Evolutionary conservation across 2,113 vertebrate species (phyloP).

Genomic region (Dolichotis patagonum): DNA sequence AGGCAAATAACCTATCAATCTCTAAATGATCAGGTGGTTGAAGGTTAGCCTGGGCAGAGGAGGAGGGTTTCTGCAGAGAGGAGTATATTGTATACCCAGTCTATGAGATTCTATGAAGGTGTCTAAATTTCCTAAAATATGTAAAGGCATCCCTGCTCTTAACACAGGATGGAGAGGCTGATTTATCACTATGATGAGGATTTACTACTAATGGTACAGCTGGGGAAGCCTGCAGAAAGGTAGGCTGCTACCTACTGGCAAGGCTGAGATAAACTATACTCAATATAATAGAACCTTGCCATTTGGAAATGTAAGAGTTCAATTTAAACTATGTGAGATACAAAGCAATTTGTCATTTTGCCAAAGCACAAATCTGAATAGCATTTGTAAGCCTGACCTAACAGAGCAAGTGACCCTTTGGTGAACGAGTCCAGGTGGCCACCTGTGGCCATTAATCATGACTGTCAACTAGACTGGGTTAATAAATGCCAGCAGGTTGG

Average conservation of each 20-base stretch:
- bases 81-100: neutral
- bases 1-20: neutral
- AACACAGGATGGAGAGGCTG: neutral
- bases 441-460: neutral
- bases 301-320: neutral
- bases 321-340: conserved; percentile 36
- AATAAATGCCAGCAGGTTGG: neutral
- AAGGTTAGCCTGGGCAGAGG: neutral
- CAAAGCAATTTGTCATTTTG: conserved; percentile 7
- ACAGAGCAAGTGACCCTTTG: neutral
- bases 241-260: neutral
- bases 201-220: neutral
- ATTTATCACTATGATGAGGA: neutral
- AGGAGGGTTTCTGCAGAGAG: neutral
- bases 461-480: neutral
- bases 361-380: conserved; percentile 12
- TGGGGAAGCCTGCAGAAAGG: conserved; percentile 28
- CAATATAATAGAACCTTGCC: neutral
- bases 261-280: neutral
- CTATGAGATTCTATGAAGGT: neutral
- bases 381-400: conserved; percentile 2
- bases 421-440: neutral
- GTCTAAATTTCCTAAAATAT: conserved; percentile 38
- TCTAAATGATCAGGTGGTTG: neutral
- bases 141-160: conserved; percentile 36